A percentile compares a stretch with the other conserved stretches of the same genome.
These are phyloP conservation scores for Metacarcinus magister DNA, from an alignment of 2,888 invertebrate genomes.

Conservation along the genomic window DNA sequence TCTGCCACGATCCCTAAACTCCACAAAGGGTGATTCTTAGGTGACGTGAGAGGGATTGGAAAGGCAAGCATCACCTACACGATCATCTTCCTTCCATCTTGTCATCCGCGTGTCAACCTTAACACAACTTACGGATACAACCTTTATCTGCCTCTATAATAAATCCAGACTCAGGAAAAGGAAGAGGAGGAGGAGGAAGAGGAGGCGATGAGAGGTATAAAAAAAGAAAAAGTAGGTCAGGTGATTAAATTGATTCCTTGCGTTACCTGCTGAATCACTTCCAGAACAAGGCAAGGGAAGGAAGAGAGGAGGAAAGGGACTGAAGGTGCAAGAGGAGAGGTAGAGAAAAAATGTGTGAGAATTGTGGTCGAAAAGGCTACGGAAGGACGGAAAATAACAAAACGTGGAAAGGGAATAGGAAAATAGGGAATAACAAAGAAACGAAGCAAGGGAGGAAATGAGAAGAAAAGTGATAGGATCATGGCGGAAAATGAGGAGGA, in stretches of 20 bases:
- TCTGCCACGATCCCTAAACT: too few species aligned
- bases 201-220: background rate
- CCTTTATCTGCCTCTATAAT: too few species aligned
- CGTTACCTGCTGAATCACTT: background rate
- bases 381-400: background rate
- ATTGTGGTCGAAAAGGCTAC: too few species aligned
- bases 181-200: background rate
- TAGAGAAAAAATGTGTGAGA: too few species aligned
- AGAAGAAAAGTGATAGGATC: background rate
- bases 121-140: too few species aligned
- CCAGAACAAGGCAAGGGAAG: background rate
- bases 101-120: too few species aligned
- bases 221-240: background rate
- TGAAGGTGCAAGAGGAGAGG: background rate
- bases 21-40: too few species aligned
- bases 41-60: too few species aligned
- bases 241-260: background rate
- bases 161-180: background rate
- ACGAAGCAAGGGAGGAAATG: background rate
- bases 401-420: background rate
- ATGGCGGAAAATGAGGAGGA: background rate
- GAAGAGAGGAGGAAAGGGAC: background rate
- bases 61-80: too few species aligned
- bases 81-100: too few species aligned
- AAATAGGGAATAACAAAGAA: background rate